Percentiles rank a stretch among this genome's conserved stretches.
These are phyloP conservation scores for Ictalurus furcatus DNA, from an alignment of 2,113 vertebrate species.

Conservation along the genomic window DNA sequence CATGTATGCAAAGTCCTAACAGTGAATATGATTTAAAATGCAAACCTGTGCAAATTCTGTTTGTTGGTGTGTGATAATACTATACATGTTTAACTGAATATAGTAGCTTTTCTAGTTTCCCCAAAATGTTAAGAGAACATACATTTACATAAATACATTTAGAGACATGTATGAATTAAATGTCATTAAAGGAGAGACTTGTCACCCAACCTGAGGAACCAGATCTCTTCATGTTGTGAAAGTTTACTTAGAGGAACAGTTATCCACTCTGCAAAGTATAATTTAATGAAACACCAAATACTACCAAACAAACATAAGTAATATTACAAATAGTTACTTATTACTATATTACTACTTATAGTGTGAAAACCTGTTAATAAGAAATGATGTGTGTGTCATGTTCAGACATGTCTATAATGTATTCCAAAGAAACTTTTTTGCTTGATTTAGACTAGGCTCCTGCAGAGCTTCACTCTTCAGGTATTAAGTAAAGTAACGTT, in stretches of 20 bases:
- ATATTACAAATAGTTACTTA: background rate
- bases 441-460: background rate
- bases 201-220: slow-evolving; percentile 25
- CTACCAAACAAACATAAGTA: background rate
- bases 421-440: background rate
- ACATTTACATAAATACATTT: background rate
- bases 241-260: too few relatives aligned
- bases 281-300: background rate
- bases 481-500: background rate
- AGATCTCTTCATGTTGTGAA: background rate
- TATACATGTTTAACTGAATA: background rate
- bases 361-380: background rate
- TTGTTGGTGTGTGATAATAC: background rate
- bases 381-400: background rate
- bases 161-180: background rate
- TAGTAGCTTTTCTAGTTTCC: background rate
- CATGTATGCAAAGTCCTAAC: background rate
- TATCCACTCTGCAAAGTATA: background rate
- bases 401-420: too few relatives aligned
- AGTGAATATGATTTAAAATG: background rate
- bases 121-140: background rate
- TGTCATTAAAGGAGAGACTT: slow-evolving; percentile 3
- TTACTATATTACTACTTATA: background rate
- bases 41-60: slow-evolving; percentile 7
- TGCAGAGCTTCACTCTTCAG: background rate